A percentile compares a stretch with the other conserved stretches of the same genome.
These are phyloP conservation scores for Scaptomyza pallida DNA, from an alignment of 1,140 invertebrate genomes.

Conservation along the genomic window DNA sequence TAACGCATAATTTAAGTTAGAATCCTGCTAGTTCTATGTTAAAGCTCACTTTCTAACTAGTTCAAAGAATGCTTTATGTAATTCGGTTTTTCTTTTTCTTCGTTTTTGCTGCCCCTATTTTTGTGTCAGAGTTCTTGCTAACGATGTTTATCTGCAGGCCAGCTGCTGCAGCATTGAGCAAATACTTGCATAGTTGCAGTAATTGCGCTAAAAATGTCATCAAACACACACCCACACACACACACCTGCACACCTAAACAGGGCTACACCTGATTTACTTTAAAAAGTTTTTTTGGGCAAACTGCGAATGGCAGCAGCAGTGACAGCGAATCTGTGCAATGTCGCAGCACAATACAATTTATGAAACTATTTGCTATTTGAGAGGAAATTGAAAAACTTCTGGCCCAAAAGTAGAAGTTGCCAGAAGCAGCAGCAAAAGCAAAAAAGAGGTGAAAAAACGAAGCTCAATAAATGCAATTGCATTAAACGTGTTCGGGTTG, in stretches of 20 bases:
- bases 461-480: constrained; percentile 42
- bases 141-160: constrained; percentile 1
- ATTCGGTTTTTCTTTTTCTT: background rate
- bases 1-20: no score
- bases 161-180: constrained; percentile 5
- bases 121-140: background rate
- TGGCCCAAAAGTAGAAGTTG: constrained; percentile 10
- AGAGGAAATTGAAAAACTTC: constrained; percentile 62
- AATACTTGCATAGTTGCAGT: constrained; percentile 4
- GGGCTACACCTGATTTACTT: constrained; percentile 33
- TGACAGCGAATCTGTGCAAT: constrained; percentile 14
- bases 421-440: constrained; percentile 6
- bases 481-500: constrained; percentile 15
- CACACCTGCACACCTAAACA: background rate
- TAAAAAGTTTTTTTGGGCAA: constrained; percentile 33
- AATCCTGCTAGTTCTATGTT: no score
- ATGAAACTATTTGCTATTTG: constrained; percentile 42
- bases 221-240: constrained; percentile 3
- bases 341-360: constrained; percentile 35
- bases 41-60: no score
- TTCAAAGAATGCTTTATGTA: no score
- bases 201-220: constrained; percentile 22
- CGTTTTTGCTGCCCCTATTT: no score
- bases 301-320: constrained; percentile 27
- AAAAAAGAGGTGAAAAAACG: background rate